Evolutionary conservation across 2,113 vertebrate genomes (phyloP).

Genomic region (Clarias batrachus): DNA sequence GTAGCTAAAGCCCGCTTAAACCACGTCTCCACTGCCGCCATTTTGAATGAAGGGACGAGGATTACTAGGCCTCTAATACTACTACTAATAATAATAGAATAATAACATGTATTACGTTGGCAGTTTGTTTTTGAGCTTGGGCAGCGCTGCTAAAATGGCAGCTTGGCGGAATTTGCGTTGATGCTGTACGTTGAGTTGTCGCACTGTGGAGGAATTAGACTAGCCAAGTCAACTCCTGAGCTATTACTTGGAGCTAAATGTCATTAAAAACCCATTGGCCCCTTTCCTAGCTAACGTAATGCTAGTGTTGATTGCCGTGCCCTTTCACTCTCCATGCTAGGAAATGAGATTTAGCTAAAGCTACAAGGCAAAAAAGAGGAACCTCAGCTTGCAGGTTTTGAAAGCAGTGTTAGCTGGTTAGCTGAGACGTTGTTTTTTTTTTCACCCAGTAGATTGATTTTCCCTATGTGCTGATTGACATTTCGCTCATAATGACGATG

Average conservation of each 20-base stretch:
- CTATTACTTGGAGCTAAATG: not conserved
- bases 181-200: not conserved
- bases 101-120: not conserved
- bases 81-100: not conserved
- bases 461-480: not conserved
- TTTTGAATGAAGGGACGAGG: conserved; percentile 50
- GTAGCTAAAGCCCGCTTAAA: conserved; percentile 40
- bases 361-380: not conserved
- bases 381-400: not conserved
- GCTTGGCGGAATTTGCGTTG: not conserved
- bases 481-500: not conserved
- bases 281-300: not conserved
- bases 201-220: not conserved
- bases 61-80: conserved; percentile 38
- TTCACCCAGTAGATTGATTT: not conserved
- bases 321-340: conserved; percentile 17
- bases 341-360: conserved; percentile 16
- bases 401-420: not conserved
- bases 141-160: not conserved
- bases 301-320: not conserved
- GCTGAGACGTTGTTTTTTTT: not conserved
- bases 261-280: not conserved
- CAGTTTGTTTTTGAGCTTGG: not conserved
- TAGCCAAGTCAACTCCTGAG: not conserved
- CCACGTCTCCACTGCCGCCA: conserved; percentile 37